These are phyloP conservation scores for Meda fulgida DNA, from an alignment of 2,797 vertebrate species.

Conservation along the genomic window DNA sequence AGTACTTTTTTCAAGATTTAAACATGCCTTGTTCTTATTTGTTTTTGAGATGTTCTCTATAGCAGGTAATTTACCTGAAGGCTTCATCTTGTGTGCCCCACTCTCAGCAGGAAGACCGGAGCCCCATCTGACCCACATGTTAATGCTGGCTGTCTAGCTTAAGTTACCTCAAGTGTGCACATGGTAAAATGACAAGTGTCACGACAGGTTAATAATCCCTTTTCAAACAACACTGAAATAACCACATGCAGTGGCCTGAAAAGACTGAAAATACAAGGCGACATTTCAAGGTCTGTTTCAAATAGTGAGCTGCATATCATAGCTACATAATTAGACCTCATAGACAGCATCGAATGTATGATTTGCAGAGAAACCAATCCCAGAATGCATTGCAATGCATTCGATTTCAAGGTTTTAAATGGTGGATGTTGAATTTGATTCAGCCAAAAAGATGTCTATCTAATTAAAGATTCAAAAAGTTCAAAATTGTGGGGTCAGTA, in stretches of 20 bases:
- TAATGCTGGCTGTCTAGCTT: conserved; percentile 10
- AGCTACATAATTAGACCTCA: neutral
- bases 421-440: neutral
- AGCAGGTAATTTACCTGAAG: neutral
- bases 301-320: neutral
- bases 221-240: conserved; percentile 16
- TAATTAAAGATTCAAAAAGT: neutral
- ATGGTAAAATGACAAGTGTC: conserved; percentile 36
- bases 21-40: neutral
- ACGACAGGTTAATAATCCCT: conserved; percentile 24
- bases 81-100: neutral
- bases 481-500: neutral
- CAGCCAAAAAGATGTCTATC: neutral
- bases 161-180: conserved; percentile 6
- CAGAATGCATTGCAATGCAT: neutral
- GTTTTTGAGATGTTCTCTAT: neutral
- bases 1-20: neutral
- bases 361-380: neutral
- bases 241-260: conserved; percentile 12
- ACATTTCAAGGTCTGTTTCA: conserved; percentile 4
- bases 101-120: neutral
- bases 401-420: neutral
- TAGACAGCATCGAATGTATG: neutral
- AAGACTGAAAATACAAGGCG: neutral
- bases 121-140: neutral